A percentile compares a stretch with the other conserved stretches of the same genome.
Evolutionary conservation across 2,797 vertebrate species (phyloP).

Genomic region (Pteronotus mesoamericanus): DNA sequence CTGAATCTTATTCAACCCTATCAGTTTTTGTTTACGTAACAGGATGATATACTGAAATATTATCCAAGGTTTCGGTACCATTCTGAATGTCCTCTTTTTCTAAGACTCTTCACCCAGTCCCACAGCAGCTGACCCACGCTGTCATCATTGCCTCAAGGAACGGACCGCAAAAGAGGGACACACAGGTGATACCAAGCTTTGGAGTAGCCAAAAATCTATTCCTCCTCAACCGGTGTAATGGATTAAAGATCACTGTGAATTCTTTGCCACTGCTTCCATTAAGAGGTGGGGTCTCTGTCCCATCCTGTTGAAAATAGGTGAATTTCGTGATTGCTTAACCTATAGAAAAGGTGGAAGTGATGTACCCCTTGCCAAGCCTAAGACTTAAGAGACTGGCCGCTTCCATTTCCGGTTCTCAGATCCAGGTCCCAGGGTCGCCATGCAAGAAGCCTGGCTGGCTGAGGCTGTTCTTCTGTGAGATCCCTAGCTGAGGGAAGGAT

Average conservation of each 20-base stretch:
- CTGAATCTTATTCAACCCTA: neutral
- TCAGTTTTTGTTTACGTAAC: neutral
- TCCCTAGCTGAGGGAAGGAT: neutral
- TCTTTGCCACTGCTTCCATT: neutral
- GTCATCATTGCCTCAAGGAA: neutral
- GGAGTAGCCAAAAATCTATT: neutral
- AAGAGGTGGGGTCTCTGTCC: neutral
- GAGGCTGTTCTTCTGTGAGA: neutral
- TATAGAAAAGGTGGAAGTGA: neutral
- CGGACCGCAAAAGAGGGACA: neutral
- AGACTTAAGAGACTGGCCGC: neutral
- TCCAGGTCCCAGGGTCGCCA: neutral
- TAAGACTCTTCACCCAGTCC: neutral
- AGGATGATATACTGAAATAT: neutral
- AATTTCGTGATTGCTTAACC: neutral
- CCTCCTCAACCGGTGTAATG: neutral
- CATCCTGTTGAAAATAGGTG: neutral
- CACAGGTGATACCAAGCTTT: neutral
- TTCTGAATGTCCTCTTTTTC: neutral
- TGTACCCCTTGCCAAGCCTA: neutral
- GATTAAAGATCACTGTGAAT: neutral
- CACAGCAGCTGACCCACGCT: neutral
- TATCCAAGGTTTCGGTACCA: neutral
- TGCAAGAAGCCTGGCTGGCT: neutral
- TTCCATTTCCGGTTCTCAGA: neutral